Evolutionary conservation across 2,113 vertebrate species (phyloP).

Genomic region (Podarcis cretensis): DNA sequence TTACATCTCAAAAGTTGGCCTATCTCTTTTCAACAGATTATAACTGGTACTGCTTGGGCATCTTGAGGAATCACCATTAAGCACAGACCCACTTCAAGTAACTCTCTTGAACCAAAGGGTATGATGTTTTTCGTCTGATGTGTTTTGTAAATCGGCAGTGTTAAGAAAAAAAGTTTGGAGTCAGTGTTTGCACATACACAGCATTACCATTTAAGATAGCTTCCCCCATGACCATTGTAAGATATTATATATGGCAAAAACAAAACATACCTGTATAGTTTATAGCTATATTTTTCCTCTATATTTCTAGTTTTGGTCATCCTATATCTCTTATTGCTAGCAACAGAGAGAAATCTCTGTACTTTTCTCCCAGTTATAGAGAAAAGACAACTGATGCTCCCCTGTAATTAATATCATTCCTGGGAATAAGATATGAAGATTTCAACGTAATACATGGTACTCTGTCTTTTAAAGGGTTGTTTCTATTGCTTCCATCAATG

Average conservation of each 20-base stretch:
- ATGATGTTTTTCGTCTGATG: no score
- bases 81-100: no score
- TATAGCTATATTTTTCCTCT: constrained; percentile 34
- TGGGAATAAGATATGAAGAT: constrained; percentile 56
- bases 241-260: no score
- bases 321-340: constrained; percentile 47
- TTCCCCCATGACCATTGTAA: not conserved
- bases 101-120: no score
- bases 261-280: constrained; percentile 15
- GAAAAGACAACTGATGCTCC: constrained; percentile 39
- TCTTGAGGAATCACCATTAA: no score
- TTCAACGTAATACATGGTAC: constrained; percentile 61
- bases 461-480: constrained; percentile 62
- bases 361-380: constrained; percentile 41
- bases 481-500: constrained; percentile 65
- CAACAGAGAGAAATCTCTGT: constrained; percentile 36
- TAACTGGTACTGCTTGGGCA: not conserved
- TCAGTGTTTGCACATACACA: constrained; percentile 25
- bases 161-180: no score
- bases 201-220: not conserved
- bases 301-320: constrained; percentile 40
- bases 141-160: no score
- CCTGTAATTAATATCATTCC: constrained; percentile 46
- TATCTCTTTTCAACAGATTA: not conserved
- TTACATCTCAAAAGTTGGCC: not conserved